Conservation (phyloP, 2,888 invertebrate species). For the Griposia aprilina region DNA sequence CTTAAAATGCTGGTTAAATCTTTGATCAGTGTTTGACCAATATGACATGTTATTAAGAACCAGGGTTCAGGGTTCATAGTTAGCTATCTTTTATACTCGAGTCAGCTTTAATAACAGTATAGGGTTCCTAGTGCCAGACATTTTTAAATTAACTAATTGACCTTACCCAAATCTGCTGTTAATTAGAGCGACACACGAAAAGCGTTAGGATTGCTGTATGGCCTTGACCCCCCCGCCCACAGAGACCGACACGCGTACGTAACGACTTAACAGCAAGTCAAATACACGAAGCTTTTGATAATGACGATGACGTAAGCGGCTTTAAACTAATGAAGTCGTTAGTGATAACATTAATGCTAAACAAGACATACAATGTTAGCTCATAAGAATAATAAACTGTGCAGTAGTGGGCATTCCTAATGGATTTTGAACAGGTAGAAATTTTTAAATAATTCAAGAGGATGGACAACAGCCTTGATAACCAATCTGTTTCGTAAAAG, state of each 20-base stretch:
- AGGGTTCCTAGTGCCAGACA: conserved; percentile 19
- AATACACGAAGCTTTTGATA: conserved; percentile 5
- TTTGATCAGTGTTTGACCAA: not conserved
- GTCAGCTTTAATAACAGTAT: not conserved
- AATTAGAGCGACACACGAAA: conserved; percentile 61
- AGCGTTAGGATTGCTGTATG: conserved; percentile 49
- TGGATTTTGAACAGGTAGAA: too few relatives aligned
- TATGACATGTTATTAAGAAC: not conserved
- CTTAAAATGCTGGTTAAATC: not conserved
- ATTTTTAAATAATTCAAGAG: too few relatives aligned
- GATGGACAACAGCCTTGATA: too few relatives aligned
- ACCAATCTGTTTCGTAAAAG: too few relatives aligned
- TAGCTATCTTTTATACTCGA: not conserved
- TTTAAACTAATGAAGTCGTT: conserved; percentile 2
- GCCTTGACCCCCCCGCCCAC: conserved; percentile 55
- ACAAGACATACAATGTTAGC: too few relatives aligned
- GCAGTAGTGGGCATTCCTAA: too few relatives aligned
- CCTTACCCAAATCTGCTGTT: conserved; percentile 60
- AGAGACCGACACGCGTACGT: conserved; percentile 34
- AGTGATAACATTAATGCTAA: not conserved
- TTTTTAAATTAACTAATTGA: conserved; percentile 56
- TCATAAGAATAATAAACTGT: too few relatives aligned
- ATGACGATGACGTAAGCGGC: not conserved
- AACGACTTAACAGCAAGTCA: conserved; percentile 11
- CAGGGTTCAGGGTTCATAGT: too few relatives aligned